Percentiles rank a stretch among this genome's conserved stretches.
phyloP scores from a whole-genome alignment of 2,113 vertebrate genomes.

The Buteo buteo region DNA sequence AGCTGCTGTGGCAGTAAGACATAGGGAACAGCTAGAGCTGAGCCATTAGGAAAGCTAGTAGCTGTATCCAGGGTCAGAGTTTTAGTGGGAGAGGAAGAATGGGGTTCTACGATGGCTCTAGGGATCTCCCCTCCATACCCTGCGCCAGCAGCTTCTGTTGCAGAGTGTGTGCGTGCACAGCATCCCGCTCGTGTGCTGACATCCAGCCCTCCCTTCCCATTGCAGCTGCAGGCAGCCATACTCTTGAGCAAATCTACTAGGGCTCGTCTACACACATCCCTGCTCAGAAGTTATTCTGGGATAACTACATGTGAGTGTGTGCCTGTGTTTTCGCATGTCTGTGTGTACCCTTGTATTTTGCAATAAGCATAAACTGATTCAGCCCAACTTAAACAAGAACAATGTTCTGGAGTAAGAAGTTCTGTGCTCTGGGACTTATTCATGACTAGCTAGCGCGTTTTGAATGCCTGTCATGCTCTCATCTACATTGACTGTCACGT shows the following conservation, averaged over 20 bases:
- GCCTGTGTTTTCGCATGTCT: not conserved
- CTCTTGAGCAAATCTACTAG: not conserved
- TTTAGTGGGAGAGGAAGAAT: not conserved
- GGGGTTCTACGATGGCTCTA: not conserved
- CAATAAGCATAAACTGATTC: not conserved
- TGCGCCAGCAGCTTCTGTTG: not conserved
- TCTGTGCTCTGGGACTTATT: not conserved
- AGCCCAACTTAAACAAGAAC: not conserved
- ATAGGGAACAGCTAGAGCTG: not conserved
- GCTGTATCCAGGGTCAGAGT: not conserved
- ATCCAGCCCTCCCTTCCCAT: not conserved
- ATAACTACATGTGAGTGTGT: rapidly evolving
- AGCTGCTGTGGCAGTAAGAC: not conserved
- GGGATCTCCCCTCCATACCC: not conserved
- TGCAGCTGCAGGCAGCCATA: not conserved
- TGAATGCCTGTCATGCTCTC: not conserved
- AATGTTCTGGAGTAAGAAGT: not conserved
- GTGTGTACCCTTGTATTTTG: not conserved
- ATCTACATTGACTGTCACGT: not conserved
- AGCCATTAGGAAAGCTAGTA: not conserved
- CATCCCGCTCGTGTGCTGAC: rapidly evolving
- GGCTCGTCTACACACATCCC: not conserved
- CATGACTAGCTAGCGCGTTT: not conserved
- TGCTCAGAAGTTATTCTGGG: not conserved
- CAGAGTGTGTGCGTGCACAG: not conserved